These are phyloP conservation scores for Polypterus bichir DNA, from an alignment of 2,113 vertebrate genomes.

Conservation along the genomic window DNA sequence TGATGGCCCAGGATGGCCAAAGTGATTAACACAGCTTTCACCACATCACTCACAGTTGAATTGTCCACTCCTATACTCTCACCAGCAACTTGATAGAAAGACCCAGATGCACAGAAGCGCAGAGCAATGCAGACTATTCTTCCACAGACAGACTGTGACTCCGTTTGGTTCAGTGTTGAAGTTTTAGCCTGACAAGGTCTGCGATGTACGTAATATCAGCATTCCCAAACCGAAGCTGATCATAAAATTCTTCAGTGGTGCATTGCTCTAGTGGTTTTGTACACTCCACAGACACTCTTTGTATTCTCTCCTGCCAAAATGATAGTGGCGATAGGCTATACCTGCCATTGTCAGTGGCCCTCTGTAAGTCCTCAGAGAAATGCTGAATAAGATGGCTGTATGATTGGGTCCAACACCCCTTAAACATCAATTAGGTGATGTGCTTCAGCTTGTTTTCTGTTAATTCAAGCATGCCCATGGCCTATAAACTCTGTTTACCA, in stretches of 20 bases:
- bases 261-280: conserved; percentile 15
- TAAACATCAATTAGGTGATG: conserved; percentile 9
- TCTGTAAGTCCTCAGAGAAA: conserved; percentile 18
- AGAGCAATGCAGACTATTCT: too few relatives aligned
- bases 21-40: too few relatives aligned
- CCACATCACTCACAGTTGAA: too few relatives aligned
- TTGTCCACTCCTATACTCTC: too few relatives aligned
- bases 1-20: background rate
- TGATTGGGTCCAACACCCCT: background rate
- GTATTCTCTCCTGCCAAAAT: conserved; percentile 13
- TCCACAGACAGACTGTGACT: too few relatives aligned
- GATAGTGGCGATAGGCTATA: conserved; percentile 15
- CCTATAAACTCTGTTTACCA: conserved; percentile 12
- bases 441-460: conserved; percentile 14
- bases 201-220: too few relatives aligned
- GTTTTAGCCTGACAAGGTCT: too few relatives aligned
- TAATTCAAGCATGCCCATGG: conserved; percentile 12
- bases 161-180: too few relatives aligned
- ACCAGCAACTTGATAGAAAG: too few relatives aligned
- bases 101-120: too few relatives aligned
- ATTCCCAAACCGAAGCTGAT: too few relatives aligned
- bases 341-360: conserved; percentile 17
- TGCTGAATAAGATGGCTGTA: conserved; percentile 14
- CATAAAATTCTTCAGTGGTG: conserved; percentile 3
- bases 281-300: conserved; percentile 15